These are phyloP conservation scores for Datnioides undecimradiatus DNA, from an alignment of 2,113 vertebrate species.

Conservation along the genomic window DNA sequence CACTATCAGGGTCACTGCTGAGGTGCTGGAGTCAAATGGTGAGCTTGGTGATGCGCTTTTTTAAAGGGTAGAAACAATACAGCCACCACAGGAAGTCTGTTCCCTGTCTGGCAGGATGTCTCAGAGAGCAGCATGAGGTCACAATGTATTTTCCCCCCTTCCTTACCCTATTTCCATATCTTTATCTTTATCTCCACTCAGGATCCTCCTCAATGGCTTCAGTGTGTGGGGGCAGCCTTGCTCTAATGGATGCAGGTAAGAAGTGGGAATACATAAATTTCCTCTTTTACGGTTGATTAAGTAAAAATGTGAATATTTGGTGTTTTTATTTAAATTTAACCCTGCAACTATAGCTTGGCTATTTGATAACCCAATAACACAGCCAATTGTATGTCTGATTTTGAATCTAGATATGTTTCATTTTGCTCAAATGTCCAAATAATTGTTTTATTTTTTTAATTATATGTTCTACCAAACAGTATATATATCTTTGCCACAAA, in stretches of 20 bases:
- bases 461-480: no score
- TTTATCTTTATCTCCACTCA: constrained; percentile 52
- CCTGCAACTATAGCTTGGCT: not conserved
- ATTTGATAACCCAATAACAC: not conserved
- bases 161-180: not conserved
- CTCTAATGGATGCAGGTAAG: constrained; percentile 98
- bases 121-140: not conserved
- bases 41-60: constrained; percentile 41
- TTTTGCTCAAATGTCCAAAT: no score
- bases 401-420: no score
- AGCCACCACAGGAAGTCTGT: not conserved
- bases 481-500: no score
- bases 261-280: not conserved
- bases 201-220: constrained; percentile 99
- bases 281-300: not conserved
- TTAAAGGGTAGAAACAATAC: not conserved
- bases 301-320: not conserved
- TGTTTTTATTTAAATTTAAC: not conserved
- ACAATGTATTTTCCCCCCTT: not conserved
- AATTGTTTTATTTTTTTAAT: no score
- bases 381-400: no score
- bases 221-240: constrained; percentile 93
- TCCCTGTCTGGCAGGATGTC: not conserved
- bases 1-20: constrained; percentile 95
- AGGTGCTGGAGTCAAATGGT: constrained; percentile 99